phyloP scores from a whole-genome alignment of 2,113 vertebrate species.

The Lipotes vexillifer region DNA sequence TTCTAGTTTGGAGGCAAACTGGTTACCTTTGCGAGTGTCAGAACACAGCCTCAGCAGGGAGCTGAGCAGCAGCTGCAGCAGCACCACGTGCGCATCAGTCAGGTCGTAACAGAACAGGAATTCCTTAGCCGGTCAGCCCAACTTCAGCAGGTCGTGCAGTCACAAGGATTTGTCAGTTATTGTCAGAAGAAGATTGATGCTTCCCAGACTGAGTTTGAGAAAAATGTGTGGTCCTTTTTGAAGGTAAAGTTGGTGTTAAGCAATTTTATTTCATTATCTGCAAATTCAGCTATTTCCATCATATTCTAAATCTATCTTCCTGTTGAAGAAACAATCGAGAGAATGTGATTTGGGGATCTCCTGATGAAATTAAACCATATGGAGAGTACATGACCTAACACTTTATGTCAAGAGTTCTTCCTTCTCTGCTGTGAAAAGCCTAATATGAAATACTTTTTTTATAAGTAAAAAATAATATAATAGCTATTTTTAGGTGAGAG shows the following conservation, averaged over 20 bases:
- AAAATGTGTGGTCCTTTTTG: constrained; percentile 93
- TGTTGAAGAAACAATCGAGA: not conserved
- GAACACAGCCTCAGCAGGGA: constrained; percentile 79
- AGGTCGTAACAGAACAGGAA: constrained; percentile 92
- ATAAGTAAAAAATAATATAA: not conserved
- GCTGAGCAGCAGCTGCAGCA: constrained; percentile 76
- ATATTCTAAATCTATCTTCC: not conserved
- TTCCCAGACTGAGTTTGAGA: constrained; percentile 90
- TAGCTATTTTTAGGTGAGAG: not conserved
- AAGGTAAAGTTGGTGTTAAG: constrained; percentile 83
- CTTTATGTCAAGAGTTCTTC: not conserved
- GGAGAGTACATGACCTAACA: not conserved
- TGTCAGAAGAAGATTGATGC: constrained; percentile 90
- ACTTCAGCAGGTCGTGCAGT: constrained; percentile 89
- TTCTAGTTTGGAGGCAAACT: constrained; percentile 95
- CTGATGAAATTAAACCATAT: not conserved
- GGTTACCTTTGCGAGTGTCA: constrained; percentile 88
- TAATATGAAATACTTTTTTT: not conserved
- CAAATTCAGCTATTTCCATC: not conserved
- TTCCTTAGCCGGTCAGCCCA: constrained; percentile 88
- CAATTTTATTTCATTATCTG: not conserved
- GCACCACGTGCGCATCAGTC: constrained; percentile 88
- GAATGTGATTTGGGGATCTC: not conserved
- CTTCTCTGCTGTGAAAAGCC: not conserved
- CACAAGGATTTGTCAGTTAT: constrained; percentile 86